These are phyloP conservation scores for Myzus persicae DNA, from an alignment of 1,140 invertebrate species.

Conservation along the genomic window DNA sequence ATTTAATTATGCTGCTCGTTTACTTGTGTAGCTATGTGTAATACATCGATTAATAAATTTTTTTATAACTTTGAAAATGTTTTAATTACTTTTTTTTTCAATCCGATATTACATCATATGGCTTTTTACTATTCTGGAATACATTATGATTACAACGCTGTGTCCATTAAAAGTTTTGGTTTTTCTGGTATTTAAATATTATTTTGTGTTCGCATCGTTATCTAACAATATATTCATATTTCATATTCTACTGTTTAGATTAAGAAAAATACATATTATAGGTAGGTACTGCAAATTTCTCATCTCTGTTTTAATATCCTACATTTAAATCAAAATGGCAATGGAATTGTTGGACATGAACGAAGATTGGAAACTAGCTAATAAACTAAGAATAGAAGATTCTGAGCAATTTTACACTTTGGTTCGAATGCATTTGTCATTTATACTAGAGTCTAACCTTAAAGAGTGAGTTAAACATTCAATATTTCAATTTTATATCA, in stretches of 20 bases:
- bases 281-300: background rate
- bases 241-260: background rate
- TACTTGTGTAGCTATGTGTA: background rate
- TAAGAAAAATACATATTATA: background rate
- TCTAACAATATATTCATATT: background rate
- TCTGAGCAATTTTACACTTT: constrained; percentile 85
- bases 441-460: constrained; percentile 82
- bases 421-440: constrained; percentile 90
- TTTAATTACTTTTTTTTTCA: background rate
- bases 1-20: background rate
- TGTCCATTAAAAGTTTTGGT: background rate
- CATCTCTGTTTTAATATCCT: background rate
- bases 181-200: background rate
- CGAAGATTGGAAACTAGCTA: constrained; percentile 65
- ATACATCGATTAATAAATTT: background rate
- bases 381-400: constrained; percentile 76
- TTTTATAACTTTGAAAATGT: background rate
- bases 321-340: background rate
- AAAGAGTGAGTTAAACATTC: constrained; percentile 75
- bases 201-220: background rate
- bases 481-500: background rate
- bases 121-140: background rate
- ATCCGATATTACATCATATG: background rate
- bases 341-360: constrained; percentile 56
- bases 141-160: background rate